Evolutionary conservation across 2,797 vertebrate species (phyloP), one percentile per base, ranked within the genome.

Genomic region (Pristis pectinata): DNA sequence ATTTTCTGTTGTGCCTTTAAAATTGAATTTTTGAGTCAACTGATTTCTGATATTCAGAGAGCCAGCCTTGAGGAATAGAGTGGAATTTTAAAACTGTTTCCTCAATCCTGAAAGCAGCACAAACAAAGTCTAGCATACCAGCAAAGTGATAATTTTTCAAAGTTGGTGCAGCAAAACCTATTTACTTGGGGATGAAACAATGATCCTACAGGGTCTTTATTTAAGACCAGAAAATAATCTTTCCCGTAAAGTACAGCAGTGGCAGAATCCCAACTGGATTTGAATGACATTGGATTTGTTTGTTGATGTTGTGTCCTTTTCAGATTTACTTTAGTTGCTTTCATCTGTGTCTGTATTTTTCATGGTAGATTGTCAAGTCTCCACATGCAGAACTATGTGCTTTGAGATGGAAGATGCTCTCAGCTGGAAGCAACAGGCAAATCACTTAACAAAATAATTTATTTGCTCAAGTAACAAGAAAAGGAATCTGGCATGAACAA

Each of bases 21-120:
- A 70, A 93, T 93, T 93, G 64, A 93, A 93, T 37, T 37, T 67
- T 93, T 44, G 89, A 67, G 37, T 49, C 85, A 89, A 89, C n/a
- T 93, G 11, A 70, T 93, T 93, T 93, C 37, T 19, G 89, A 93
- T 67, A 44, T 93, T 22, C 44, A 19, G 56, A 93, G n/a, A 3
- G 37, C n/a, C 89, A 93, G 5, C 0, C 70, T 41, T 41, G n/a
- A 24, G 56, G n/a, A 64, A 37, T 10, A 67, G 87, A 41, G 6
- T 67, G n/a, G 61, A 70, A 70, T 93, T 93, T 13, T 93, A 70
- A 53, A 53, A 64, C 89, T 70, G 93, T 9, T 93, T 64, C 89
- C 37, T 10, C 61, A 92, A 37, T 70, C 4, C 5, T 17, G n/a
- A 22, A 93, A 89, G 34, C 85, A 56, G 13, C 56, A 61, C 89